Conservation (phyloP, 2,113 vertebrate genomes). For the Scomber scombrus region DNA sequence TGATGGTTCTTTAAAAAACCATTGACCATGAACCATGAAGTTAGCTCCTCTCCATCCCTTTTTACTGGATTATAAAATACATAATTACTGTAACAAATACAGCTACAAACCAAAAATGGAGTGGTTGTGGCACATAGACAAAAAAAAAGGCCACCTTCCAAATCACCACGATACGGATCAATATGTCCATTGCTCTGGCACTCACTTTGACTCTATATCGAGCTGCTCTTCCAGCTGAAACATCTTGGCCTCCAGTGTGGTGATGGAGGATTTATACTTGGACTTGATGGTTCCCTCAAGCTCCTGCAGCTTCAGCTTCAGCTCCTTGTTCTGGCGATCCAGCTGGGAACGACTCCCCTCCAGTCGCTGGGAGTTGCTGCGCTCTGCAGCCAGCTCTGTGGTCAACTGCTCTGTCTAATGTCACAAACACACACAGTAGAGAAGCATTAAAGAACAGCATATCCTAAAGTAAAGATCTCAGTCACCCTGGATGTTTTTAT, state of each 20-base stretch:
- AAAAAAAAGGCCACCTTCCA: not conserved
- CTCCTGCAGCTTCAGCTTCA: conserved; percentile 94
- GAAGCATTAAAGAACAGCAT: not conserved
- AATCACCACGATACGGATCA: not conserved
- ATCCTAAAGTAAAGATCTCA: not conserved
- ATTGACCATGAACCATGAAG: too few relatives aligned
- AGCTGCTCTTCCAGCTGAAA: conserved; percentile 93
- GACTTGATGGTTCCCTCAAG: conserved; percentile 91
- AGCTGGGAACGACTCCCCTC: conserved; percentile 92
- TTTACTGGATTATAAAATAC: too few relatives aligned
- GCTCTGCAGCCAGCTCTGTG: conserved; percentile 90
- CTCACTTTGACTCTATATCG: conserved; percentile 92
- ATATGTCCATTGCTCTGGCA: not conserved
- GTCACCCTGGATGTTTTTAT: not conserved
- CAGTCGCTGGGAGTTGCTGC: conserved; percentile 90
- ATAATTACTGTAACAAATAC: too few relatives aligned
- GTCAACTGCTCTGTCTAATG: conserved; percentile 91
- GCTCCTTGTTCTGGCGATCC: conserved; percentile 96
- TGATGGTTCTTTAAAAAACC: not conserved
- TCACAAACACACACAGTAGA: not conserved
- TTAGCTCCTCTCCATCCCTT: too few relatives aligned
- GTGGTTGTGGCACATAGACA: not conserved
- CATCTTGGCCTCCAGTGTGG: conserved; percentile 92
- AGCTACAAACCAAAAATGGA: too few relatives aligned
- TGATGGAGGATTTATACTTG: conserved; percentile 92